These are phyloP conservation scores for Paralinhomoeus sp. DNA, from an alignment of 2,888 invertebrate species.

Conservation along the genomic window DNA sequence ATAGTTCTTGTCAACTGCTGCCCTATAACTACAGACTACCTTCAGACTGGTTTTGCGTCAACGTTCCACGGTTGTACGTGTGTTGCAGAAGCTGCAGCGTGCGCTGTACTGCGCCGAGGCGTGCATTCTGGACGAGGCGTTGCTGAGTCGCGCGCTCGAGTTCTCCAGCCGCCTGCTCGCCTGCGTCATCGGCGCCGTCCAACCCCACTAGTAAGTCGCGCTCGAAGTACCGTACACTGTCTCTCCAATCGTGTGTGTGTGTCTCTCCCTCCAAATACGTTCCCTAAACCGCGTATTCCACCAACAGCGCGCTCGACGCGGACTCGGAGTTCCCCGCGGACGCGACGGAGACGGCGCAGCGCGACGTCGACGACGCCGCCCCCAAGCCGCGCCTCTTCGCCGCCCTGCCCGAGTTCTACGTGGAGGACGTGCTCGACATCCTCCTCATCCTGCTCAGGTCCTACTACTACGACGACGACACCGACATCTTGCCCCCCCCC, in stretches of 20 bases:
- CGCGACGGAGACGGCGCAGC: no score
- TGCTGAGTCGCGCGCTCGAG: constrained; percentile 54
- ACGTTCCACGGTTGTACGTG: no score
- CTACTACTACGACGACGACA: background rate
- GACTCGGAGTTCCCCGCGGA: constrained; percentile 3
- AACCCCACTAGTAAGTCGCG: constrained; percentile 24
- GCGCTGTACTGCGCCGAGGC: constrained; percentile 41
- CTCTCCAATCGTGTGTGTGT: no score
- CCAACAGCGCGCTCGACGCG: no score
- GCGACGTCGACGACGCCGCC: constrained; percentile 16
- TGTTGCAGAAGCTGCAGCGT: no score
- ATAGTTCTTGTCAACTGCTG: no score
- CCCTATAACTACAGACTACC: no score
- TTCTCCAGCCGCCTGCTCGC: constrained; percentile 70
- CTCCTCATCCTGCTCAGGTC: constrained; percentile 65
- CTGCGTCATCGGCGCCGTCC: constrained; percentile 37
- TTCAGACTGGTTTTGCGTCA: no score
- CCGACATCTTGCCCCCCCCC: no score
- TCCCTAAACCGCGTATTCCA: no score
- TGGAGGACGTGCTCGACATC: constrained; percentile 91
- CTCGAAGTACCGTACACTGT: no score
- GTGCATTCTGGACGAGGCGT: constrained; percentile 55
- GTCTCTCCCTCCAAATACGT: no score
- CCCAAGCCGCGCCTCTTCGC: constrained; percentile 57
- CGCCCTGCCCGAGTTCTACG: constrained; percentile 79